Base-by-base conservation (phyloP, 2,888 invertebrate genomes). In the Hipparchia sbordonii region DNA sequence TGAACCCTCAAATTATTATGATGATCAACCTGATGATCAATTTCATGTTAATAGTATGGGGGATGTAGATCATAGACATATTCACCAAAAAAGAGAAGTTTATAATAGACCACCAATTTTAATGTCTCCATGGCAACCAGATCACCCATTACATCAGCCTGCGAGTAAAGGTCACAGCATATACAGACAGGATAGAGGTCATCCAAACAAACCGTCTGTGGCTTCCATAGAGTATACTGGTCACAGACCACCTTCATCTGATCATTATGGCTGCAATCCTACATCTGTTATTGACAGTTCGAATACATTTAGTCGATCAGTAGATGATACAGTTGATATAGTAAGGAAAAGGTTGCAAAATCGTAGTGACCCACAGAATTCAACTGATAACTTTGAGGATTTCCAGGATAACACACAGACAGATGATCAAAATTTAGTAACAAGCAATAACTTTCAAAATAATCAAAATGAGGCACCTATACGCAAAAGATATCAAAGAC, bases 321-420 rank as follows among this genome's bases (percentile, higher is more conserved):
- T 93, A 45, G 90, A 91, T 82, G 93, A 93, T 74, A 93, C 93
- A 61, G 93, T 93, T 59, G 89, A 93, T 79, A 90, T 93, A 74
- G 83, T 93, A 5, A 85, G 92, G 65, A 90, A 85, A 79, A 80
- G 87, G 68, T 78, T 93, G 45, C 77, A 88, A 73, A 89, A 87
- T 79, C 86, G 92, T n/a, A 87, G 82, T 80, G 90, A 92, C 70
- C 79, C 86, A 48, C 87, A 84, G 33, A 80, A 77, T 46, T 72
- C 78, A 54, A 74, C 79, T 39, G 82, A 82, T 63, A 82, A 80
- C 9, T 69, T 81, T 39, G 70, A 79, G 39, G 69, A 63, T n/a
- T 72, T 70, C 23, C 82, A 80, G 61, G 82, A 82, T n/a, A 71
- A 60, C 56, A 45, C 56, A 51, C 77, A 71, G 74, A 79, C 78